Evolutionary conservation across 2,888 invertebrate genomes (phyloP), one percentile per base, ranked within the genome.

Genomic region (Polymixis lichenea): DNA sequence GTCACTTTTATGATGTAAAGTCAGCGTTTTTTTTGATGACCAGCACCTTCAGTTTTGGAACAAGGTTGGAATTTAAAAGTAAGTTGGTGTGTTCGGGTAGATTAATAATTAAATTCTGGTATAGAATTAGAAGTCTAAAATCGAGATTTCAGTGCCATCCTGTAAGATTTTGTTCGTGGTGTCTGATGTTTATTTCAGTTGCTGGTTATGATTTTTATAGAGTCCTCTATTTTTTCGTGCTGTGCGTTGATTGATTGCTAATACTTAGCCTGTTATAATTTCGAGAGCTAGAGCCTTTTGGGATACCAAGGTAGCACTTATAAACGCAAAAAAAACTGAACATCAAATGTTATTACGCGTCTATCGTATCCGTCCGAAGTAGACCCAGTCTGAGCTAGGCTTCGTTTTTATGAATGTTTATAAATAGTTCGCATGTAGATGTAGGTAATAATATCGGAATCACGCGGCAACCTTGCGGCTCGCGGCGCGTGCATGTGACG

Each of bases 401-500:
- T 83, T 74, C 68, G 65, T 82, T 85, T 78, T 74, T 66, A 74
- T 75, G 66, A 38, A 13, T 77, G 82, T 77, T 69, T 77, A 83
- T 83, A 85, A 83, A 83, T 83, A 83, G 78, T 65, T 85, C 61
- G 68, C 61, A 25, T 76, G 65, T 72, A 76, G 78, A 80, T 72
- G 75, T 72, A 84, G 72, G 70, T 84, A 78, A 75, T 83, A 78
- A 83, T 78, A 86, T 82, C 77, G 32, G 73, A 75, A 87, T 87
- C 80, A 87, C 85, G 82, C 84, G 85, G 78, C 84, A 89, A 86
- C 87, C 87, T 88, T 84, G 87, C 77, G 71, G 68, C 69, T 88
- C 86, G 89, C 89, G 89, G 74, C 75, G 81, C 79, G 83, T 82
- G 89, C 89, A 90, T 83, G 85, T 91, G 91, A 91, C 92, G 92